Conservation (phyloP, 2,113 vertebrate species). For the Alces alces region DNA sequence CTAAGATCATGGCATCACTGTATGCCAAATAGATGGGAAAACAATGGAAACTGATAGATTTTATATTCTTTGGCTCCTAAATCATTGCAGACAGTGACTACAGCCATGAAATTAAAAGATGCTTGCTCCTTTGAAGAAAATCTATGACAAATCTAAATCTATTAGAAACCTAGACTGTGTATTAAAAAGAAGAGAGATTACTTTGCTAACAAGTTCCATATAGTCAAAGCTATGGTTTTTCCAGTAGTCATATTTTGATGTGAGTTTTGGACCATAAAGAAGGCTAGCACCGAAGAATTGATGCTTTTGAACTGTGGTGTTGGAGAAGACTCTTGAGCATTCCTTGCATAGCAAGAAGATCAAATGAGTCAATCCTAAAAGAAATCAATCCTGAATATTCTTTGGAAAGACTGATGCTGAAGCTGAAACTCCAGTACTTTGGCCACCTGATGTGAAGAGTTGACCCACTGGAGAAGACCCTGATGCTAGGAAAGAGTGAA, state of each 20-base stretch:
- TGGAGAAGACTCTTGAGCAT: not conserved
- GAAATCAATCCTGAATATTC: not conserved
- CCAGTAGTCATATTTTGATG: not conserved
- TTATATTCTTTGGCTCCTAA: not conserved
- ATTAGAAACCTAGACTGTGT: not conserved
- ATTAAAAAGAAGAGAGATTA: not conserved
- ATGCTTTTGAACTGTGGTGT: not conserved
- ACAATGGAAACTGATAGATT: not conserved
- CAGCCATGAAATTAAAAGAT: not conserved
- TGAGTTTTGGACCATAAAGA: not conserved
- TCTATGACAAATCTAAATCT: not conserved
- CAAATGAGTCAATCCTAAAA: not conserved
- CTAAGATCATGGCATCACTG: not conserved
- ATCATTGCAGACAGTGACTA: not conserved
- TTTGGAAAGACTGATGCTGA: not conserved
- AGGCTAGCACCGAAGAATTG: not conserved
- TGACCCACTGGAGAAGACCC: not conserved
- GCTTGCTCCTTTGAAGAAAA: not conserved
- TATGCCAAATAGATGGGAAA: not conserved
- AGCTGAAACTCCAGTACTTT: not conserved
- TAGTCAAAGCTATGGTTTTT: not conserved
- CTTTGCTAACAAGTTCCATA: not conserved
- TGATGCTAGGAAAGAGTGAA: not conserved
- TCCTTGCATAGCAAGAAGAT: not conserved
- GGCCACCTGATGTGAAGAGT: not conserved